Evolutionary conservation across 30 jellyfish, hydroid and myxozoan genomes (phyloP), one percentile per base, ranked within the genome.

Genomic region (Cassiopea xamachana): DNA sequence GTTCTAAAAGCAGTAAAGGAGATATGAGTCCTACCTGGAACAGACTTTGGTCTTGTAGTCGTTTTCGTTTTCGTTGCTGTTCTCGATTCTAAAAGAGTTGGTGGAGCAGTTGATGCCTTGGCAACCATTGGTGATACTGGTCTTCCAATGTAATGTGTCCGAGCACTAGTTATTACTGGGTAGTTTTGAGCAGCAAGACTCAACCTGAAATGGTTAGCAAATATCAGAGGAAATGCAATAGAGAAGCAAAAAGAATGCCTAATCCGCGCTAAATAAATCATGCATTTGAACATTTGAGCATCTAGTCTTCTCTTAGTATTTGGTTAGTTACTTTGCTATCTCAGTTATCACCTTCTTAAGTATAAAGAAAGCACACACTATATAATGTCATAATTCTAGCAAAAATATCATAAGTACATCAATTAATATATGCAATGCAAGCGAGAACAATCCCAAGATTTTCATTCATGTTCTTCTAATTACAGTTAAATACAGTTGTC

Each of bases 1-100:
- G 64, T 55, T 10, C 7, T 55, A 6, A 3, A 3, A 3, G 12
- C 64, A 55, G 7, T 55, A 55, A 3, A 3, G 12, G 10, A 10
- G 10, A 3, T 55, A 64, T 13, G 15, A 64, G 6, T 64, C 74
- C 15, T 48, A 92, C 96, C 97, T 78, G 98, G 94, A 3, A 84
- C 92, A 43, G 98, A 93, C 80, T 88, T 93, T 69, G 98, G 96
- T 80, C 98, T 85, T 44, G 92, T n/a, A 1, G 79, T 68, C 51
- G 85, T 90, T 74, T 77, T 79, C 59, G 81, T 87, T 61, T 59
- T 81, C 89, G 47, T 69, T 64, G 96, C 61, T 39, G 89, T 74
- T 47, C 89, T 92, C 50, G 95, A 73, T 71, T 88, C 95, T 8
- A 88, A 77, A 47, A 88, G 90, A 14, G 90, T 77, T 12, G 95